These are phyloP conservation scores for Cinclus cinclus DNA, from an alignment of 2,113 vertebrate genomes.

Conservation along the genomic window DNA sequence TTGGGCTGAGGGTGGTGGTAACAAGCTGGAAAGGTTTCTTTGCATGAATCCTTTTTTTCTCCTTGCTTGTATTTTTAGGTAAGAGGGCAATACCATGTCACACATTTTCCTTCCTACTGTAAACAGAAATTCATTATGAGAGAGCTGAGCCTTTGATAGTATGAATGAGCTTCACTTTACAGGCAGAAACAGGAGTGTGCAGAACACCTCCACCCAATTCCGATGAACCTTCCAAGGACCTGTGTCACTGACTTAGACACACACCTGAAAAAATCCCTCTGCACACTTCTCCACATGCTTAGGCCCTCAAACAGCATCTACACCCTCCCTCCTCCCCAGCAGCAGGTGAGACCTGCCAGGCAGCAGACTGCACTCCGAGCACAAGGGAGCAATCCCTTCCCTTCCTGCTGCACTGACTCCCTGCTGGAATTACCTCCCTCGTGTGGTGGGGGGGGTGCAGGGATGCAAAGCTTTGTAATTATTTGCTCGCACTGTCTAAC, in stretches of 20 bases:
- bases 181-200: not conserved
- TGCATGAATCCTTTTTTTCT: not conserved
- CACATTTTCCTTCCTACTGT: not conserved
- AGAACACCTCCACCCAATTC: not conserved
- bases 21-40: not conserved
- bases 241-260: not conserved
- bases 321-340: rapidly evolving
- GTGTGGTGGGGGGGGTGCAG: not conserved
- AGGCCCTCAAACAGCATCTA: not conserved
- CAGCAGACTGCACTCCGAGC: not conserved
- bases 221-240: rapidly evolving
- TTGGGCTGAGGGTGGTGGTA: not conserved
- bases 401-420: rapidly evolving
- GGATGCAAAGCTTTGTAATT: not conserved
- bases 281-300: not conserved
- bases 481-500: not conserved
- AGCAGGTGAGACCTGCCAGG: not conserved
- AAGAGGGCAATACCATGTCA: not conserved
- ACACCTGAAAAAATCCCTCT: not conserved
- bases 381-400: not conserved
- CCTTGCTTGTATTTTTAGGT: not conserved
- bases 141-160: not conserved
- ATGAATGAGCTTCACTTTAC: not conserved
- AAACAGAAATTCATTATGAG: not conserved
- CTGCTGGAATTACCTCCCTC: not conserved